Conservation (phyloP, 2,113 vertebrate genomes). For the Piprites chloris region DNA sequence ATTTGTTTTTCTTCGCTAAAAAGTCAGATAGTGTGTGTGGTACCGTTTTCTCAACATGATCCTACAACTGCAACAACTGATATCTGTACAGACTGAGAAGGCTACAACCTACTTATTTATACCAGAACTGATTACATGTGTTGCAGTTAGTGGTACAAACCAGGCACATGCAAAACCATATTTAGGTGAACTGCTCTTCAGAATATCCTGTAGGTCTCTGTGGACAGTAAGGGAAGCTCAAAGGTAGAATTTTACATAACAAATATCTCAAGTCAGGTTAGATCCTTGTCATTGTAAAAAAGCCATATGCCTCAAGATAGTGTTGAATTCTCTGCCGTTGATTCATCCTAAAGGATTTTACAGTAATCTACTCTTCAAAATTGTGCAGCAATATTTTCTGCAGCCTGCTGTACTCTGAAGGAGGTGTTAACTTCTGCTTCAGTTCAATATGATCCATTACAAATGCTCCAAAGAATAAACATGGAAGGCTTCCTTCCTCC, state of each 20-base stretch:
- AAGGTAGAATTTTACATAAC: background rate
- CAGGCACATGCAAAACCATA: background rate
- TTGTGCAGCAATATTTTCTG: background rate
- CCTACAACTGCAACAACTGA: background rate
- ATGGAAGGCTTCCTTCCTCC: background rate
- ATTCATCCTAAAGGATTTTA: background rate
- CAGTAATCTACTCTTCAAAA: background rate
- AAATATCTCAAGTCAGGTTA: background rate
- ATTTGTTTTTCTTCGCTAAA: background rate
- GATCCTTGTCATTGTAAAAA: background rate
- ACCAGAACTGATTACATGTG: background rate
- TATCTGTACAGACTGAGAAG: background rate
- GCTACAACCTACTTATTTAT: background rate
- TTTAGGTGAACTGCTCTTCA: background rate
- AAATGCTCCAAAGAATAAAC: background rate
- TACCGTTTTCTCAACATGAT: background rate
- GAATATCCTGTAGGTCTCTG: background rate
- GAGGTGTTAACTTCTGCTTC: background rate
- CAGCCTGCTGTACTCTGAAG: background rate
- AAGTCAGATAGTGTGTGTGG: background rate
- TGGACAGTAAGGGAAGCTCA: background rate
- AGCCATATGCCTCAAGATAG: background rate
- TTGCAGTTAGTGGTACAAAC: background rate
- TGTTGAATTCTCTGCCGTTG: background rate
- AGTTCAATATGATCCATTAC: background rate